Evolutionary conservation across 2,113 vertebrate genomes (phyloP), one percentile per base, ranked within the genome.

Genomic region (Phylloscopus trochilus): DNA sequence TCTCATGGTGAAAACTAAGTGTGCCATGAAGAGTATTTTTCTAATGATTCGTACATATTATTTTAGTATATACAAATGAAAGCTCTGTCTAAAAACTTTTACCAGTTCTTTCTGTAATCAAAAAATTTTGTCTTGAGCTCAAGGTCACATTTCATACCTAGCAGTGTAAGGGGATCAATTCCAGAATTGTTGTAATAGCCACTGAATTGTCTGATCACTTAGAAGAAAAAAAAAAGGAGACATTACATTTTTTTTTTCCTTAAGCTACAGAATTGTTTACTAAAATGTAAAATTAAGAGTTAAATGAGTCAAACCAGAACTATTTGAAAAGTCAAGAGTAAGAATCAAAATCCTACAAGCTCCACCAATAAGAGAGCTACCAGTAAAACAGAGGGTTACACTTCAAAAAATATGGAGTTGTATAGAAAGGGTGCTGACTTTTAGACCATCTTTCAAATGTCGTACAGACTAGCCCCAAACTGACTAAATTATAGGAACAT

Each of bases 181-280:
- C 14, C 17, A 44, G 11, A 49, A 5, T 0, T 55, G 21, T 56
- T 62, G 23, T 37, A 90, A 56, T 28, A 80, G 1, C 3, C 10
- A n/a, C 13, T 56, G 68, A 4, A 1, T 15, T 44, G 4, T 64
- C n/a, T 51, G 15, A 79, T 56, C 30, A 46, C 5, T 68, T 21
- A 13, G 35, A n/a, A 64, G 2, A 47, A 24, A 55, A 47, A 46
- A 37, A 24, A 60, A 14, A 21, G 23, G 2, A 37, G 3, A 46
- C 7, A 49, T 4, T 56, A 46, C 3, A 33, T 2, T 26, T 26
- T 6, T 13, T 31, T 19, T 6, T 4, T 3, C 2, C 2, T 80
- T 70, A 52, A 16, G 1, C 12, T 56, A 44, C 7, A 70, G 78
- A 70, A 46, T 4, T 2, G 2, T 76, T 88, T 31, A 49, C 1